Conservation (phyloP, 2,113 vertebrate genomes). For the Callorhinus ursinus region DNA sequence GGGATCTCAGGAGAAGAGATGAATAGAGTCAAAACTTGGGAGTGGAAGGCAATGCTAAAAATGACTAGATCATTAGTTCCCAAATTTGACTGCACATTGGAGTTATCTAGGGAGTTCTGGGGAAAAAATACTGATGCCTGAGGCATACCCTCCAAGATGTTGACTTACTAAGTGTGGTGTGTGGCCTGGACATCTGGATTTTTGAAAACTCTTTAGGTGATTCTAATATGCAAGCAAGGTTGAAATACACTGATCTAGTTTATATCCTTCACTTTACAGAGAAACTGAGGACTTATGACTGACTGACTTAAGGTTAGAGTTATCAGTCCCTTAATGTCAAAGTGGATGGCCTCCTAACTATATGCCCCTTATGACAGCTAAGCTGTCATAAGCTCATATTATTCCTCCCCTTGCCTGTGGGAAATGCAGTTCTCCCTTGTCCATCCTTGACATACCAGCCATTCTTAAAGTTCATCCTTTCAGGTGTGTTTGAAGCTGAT, state of each 20-base stretch:
- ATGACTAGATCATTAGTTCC: not conserved
- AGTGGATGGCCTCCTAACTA: not conserved
- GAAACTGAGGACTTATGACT: not conserved
- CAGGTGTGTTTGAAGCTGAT: not conserved
- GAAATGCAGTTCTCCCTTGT: not conserved
- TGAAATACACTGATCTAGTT: not conserved
- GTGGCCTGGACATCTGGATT: not conserved
- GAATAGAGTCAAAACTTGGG: not conserved
- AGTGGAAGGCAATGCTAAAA: not conserved
- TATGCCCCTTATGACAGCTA: not conserved
- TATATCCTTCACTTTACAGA: slow-evolving; percentile 19
- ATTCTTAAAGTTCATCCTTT: not conserved
- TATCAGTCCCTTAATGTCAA: not conserved
- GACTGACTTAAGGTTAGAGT: not conserved
- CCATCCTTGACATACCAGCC: not conserved
- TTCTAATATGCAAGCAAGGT: not conserved
- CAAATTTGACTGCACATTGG: not conserved
- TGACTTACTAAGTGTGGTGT: not conserved
- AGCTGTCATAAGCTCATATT: not conserved
- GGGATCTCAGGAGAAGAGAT: not conserved
- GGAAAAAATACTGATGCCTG: not conserved
- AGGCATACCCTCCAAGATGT: not conserved
- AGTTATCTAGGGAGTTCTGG: not conserved
- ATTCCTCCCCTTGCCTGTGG: not conserved
- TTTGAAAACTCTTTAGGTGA: not conserved